A percentile compares a stretch with the other conserved stretches of the same genome.
Conservation (phyloP, 2,888 invertebrate species). For the Patella depressa region DNA sequence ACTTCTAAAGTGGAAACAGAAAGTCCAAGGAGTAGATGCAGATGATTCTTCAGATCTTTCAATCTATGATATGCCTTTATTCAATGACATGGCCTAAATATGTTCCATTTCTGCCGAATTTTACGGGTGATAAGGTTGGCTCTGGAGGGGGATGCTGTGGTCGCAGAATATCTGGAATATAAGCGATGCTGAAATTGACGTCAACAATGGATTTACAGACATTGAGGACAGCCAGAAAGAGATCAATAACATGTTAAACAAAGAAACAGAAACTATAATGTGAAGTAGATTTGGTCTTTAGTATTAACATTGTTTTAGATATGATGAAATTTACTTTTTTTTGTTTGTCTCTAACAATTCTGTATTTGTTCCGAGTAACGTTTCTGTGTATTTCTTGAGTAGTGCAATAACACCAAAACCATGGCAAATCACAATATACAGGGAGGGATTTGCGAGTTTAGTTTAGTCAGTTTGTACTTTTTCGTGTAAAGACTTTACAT, state of each 20-base stretch:
- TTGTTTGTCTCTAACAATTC: too few species aligned
- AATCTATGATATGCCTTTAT: constrained; percentile 63
- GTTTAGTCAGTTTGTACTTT: too few species aligned
- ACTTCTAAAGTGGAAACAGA: constrained; percentile 81
- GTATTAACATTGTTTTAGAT: too few species aligned
- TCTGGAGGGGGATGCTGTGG: not conserved
- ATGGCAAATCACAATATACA: too few species aligned
- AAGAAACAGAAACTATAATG: too few species aligned
- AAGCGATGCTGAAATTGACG: not conserved
- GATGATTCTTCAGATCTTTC: constrained; percentile 49
- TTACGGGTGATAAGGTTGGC: not conserved
- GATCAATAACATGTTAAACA: not conserved
- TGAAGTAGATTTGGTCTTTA: too few species aligned
- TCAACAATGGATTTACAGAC: not conserved
- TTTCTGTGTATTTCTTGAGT: too few species aligned
- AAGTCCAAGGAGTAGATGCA: constrained; percentile 15
- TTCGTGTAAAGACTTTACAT: too few species aligned
- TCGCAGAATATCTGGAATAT: not conserved
- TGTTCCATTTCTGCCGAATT: constrained; percentile 51
- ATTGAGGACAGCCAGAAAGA: not conserved
- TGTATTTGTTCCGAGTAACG: too few species aligned
- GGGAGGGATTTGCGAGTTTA: too few species aligned
- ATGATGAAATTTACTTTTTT: too few species aligned
- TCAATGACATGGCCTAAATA: constrained; percentile 40
- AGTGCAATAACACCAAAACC: too few species aligned